Base-by-base conservation (phyloP, 2,888 invertebrate species). In the Agrotis ipsilon region DNA sequence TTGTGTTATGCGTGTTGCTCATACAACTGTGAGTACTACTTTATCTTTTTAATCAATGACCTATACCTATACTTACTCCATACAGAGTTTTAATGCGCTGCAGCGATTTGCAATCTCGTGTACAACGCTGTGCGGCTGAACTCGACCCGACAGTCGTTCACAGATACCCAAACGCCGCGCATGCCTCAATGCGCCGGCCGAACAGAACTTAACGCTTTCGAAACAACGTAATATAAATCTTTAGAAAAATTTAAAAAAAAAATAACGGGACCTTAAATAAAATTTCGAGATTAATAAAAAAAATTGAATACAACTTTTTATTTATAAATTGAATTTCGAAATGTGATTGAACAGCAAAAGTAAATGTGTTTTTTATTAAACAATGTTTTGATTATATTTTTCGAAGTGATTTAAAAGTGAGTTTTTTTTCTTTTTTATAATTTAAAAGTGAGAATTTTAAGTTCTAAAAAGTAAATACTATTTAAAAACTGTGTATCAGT, bases 91-190 rank as follows among this genome's bases (percentile, higher is more conserved):
- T 32, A 61, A 77, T 66, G 67, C 74, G 78, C 74, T 74, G 78
- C 81, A 81, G 67, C 71, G 49, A 68, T 72, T 68, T 85, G 81
- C 78, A 81, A 81, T 81, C 75, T 72, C 66, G 58, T 59, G 48
- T 43, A 61, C 51, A 45, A 21, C 46, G 19, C 51, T 57, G 24
- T 65, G 49, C 43, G 51, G 51, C 65, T 27, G 60, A 48, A 76
- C 52, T 72, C 55, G 21, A 18, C 9, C n/a, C 72, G 72, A 78
- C 84, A 84, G 84, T 84, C 86, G 81, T 71, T 70, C 76, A 52
- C 32, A 63, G 81, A 73, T 45, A 68, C 69, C 72, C 84, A 75
- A 73, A 64, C 84, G 57, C 39, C 55, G 84, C 80, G 76, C 80
- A 85, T 80, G 84, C 72, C 84, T 80, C 79, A 43, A 67, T 69